phyloP scores from a whole-genome alignment of 2,888 invertebrate genomes.

The Bombylius discolor region DNA sequence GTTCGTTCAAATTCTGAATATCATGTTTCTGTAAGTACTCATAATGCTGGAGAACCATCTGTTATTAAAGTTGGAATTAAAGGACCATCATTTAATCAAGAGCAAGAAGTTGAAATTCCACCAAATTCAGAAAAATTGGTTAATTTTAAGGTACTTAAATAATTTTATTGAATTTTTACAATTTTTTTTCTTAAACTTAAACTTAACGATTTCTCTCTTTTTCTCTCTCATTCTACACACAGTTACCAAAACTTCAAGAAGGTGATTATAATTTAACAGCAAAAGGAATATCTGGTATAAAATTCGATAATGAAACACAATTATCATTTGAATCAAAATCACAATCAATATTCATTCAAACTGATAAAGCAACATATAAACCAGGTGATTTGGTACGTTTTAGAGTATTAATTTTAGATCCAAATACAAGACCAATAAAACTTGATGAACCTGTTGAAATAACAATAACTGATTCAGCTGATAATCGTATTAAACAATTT shows the following conservation, averaged over 20 bases:
- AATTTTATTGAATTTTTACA: too few species aligned
- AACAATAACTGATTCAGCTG: constrained; percentile 43
- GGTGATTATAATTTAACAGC: constrained; percentile 28
- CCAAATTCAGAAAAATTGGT: constrained; percentile 58
- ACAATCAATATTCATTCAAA: constrained; percentile 79
- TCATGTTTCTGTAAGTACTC: constrained; percentile 54
- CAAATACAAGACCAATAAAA: constrained; percentile 50
- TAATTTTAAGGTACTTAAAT: constrained; percentile 48
- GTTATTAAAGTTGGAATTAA: constrained; percentile 58
- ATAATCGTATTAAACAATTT: constrained; percentile 55
- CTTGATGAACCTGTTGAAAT: constrained; percentile 26
- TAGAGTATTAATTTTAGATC: constrained; percentile 53
- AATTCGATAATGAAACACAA: constrained; percentile 59
- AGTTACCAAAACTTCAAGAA: constrained; percentile 19
- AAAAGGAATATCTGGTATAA: constrained; percentile 52
- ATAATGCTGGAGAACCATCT: constrained; percentile 44
- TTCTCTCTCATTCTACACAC: neutral
- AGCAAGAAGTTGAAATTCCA: constrained; percentile 54
- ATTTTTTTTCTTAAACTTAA: too few species aligned
- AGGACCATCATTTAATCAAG: constrained; percentile 56
- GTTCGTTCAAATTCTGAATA: constrained; percentile 70
- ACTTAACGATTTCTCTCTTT: too few species aligned
- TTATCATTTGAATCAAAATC: constrained; percentile 65
- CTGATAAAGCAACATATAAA: constrained; percentile 83
- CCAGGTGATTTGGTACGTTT: constrained; percentile 74